Base-by-base conservation (phyloP, 2,888 invertebrate genomes). In the Lasioglossum calceatum region DNA sequence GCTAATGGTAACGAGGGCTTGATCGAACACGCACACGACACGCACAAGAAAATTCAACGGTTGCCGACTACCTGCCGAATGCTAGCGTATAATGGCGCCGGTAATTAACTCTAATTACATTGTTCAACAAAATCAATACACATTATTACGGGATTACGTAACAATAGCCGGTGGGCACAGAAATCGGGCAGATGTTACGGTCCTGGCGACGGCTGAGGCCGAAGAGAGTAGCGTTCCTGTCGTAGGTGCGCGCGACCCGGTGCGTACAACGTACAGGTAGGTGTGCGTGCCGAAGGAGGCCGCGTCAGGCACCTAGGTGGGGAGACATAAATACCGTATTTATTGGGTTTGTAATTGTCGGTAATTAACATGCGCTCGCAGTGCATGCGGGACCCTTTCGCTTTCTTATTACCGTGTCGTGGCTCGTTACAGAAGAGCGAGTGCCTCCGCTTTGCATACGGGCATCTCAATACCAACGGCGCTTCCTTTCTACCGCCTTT, bases 271-370 rank as follows among this genome's bases (percentile, higher is more conserved):
- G 27, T 47, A 36, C 39, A 32, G 79, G 70, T 77, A 44, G 47
- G 79, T 88, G 86, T 85, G 79, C 72, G 84, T 82, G 84, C n/a
- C 71, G 44, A n/a, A 39, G 77, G 77, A 39, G 74, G 78, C 73
- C 75, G 58, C 54, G 32, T 39, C 70, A 36, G 61, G 77, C 74
- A 39, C 76, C 79, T 78, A 87, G 79, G 87, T 80, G 87, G 87
- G 81, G 81, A 89, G 89, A 91, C 92, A 93, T 92, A 93, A 92
- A 93, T 92, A 92, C 88, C 82, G 87, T 92, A 92, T 92, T 93
- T 92, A 93, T 93, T 93, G 93, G 91, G 89, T 92, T 91, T 91
- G 92, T 93, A 93, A 93, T 93, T 93, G 93, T 92, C 92, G 90
- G 92, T 93, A 93, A 93, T 93, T 92, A 93, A 93, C 93, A 93